Base-by-base conservation (phyloP, 2,113 vertebrate genomes). In the Seriola dumerili region DNA sequence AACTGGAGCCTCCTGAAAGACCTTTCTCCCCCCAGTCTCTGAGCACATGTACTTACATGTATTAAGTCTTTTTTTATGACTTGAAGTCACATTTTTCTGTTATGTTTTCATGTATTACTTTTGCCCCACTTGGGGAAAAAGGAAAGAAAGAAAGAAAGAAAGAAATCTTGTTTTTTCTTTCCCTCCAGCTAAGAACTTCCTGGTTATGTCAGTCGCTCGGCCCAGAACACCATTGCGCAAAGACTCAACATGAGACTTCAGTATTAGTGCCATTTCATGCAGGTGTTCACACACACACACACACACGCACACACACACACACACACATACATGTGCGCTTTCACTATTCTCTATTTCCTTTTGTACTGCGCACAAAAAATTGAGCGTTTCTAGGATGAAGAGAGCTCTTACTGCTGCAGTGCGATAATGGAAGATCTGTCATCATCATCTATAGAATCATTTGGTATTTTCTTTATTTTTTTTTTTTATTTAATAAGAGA, bases 361-460 rank as follows among this genome's bases (percentile, higher is more conserved):
- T 76, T 63, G 52, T 8, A 52, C n/a, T 29, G 21, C 70, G 23
- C 5, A 1, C 63, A 70, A 85, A 68, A 85, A 83, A 23, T 14
- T 38, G 78, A 54, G 54, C 69, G 40, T 25, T 23, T 46, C 25
- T 21, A 23, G 70, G 38, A 62, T 62, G 44, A 66, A 85, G 67
- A 58, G 83, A 34, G 59, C 62, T 55, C 32, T 72, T 65, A 13
- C 71, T 54, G 58, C 58, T 75, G 76, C 55, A 21, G 61, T 48
- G 71, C 44, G 46, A 75, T 79, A 90, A 72, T 86, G 86, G 85
- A 91, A 89, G 83, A 86, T 80, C 55, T 68, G 81, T 86, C 89
- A 93, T 84, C 91, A 86, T 80, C 68, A 65, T 83, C 85, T 75
- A 72, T 84, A 82, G 73, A 54, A 81, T 76, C 79, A 61, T 72